These are phyloP conservation scores for Thymelicus sylvestris DNA, from an alignment of 2,888 invertebrate species.

Conservation along the genomic window DNA sequence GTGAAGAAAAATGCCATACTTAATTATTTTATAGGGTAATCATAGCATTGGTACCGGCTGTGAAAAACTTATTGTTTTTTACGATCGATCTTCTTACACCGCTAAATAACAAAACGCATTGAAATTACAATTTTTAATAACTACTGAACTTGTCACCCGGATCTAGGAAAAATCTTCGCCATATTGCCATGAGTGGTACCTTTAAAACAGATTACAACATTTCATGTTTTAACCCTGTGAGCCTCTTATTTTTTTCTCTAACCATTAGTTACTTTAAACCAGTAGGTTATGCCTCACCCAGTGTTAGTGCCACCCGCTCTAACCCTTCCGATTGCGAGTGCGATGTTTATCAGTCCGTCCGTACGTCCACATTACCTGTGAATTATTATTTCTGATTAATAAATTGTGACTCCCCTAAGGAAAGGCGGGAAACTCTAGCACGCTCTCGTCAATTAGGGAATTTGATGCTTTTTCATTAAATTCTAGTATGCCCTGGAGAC, in stretches of 20 bases:
- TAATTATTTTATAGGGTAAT: too few species aligned
- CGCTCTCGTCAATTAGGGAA: conserved; percentile 76
- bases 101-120: too few species aligned
- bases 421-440: conserved; percentile 60
- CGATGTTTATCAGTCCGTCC: conserved; percentile 61
- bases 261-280: not conserved
- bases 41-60: too few species aligned
- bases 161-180: too few species aligned
- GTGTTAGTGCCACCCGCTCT: conserved; percentile 43
- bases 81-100: too few species aligned
- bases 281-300: not conserved
- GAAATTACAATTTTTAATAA: too few species aligned
- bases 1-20: too few species aligned
- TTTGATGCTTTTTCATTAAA: conserved; percentile 83
- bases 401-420: conserved; percentile 76
- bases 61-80: too few species aligned
- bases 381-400: conserved; percentile 85
- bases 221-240: not conserved
- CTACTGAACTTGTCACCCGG: too few species aligned
- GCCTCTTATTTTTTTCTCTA: not conserved
- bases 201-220: conserved; percentile 8
- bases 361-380: conserved; percentile 75
- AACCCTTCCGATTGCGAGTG: conserved; percentile 65
- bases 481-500: conserved; percentile 64
- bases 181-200: not conserved